Percentiles rank a stretch among this genome's conserved stretches.
phyloP scores from a whole-genome alignment of 2,113 vertebrate species.

The Scalopus aquaticus region DNA sequence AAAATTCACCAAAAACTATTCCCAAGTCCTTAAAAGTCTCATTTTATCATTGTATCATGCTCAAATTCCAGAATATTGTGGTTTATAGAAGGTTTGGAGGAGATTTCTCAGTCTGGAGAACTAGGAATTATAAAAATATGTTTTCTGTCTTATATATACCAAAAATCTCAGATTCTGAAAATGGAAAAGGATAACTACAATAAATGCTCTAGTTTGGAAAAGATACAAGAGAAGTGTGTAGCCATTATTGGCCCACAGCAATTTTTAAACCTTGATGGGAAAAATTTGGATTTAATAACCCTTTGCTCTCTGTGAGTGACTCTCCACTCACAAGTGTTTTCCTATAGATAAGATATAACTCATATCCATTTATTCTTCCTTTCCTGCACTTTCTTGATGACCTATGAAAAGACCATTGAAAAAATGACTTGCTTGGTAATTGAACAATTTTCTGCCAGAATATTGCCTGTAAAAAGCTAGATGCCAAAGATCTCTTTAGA shows the following conservation, averaged over 20 bases:
- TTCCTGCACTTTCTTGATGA: not conserved
- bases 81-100: not conserved
- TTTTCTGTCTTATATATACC: not conserved
- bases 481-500: not conserved
- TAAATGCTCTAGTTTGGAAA: not conserved
- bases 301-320: not conserved
- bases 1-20: not conserved
- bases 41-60: not conserved
- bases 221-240: not conserved
- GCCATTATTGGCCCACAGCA: accelerated
- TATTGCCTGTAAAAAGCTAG: not conserved
- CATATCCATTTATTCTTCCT: not conserved
- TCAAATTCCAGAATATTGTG: not conserved
- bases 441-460: not conserved
- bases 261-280: not conserved
- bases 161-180: not conserved
- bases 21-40: not conserved
- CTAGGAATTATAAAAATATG: not conserved
- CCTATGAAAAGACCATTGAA: not conserved
- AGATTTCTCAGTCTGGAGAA: not conserved
- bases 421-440: not conserved
- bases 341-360: not conserved
- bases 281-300: not conserved
- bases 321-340: not conserved
- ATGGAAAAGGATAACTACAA: not conserved